Percentiles rank a stretch among this genome's conserved stretches.
These are phyloP conservation scores for Melanotaenia boesemani DNA, from an alignment of 2,797 vertebrate species.

Conservation along the genomic window DNA sequence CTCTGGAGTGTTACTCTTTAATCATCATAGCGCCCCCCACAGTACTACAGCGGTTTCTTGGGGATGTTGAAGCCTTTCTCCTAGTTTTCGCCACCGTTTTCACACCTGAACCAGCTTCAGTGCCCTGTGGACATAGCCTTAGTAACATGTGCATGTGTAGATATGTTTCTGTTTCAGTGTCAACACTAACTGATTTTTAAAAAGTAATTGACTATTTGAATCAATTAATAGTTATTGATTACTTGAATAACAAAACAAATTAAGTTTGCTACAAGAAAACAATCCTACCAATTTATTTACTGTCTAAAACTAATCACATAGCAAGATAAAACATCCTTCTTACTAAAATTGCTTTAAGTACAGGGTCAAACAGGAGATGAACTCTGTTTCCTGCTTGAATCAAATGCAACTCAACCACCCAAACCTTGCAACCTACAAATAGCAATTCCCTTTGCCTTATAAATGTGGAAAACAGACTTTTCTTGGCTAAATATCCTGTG, in stretches of 20 bases:
- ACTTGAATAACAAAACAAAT: background rate
- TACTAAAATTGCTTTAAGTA: background rate
- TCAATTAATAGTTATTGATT: background rate
- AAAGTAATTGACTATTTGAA: background rate
- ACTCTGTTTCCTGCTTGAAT: background rate
- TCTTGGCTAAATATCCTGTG: background rate
- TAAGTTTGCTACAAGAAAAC: background rate
- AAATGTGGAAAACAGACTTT: background rate
- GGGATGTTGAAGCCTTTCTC: no score
- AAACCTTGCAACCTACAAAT: background rate
- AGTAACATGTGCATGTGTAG: background rate
- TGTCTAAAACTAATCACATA: background rate
- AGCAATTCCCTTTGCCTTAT: background rate
- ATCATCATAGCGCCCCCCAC: no score
- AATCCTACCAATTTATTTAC: background rate
- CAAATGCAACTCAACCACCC: background rate
- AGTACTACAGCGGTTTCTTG: no score
- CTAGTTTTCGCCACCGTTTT: no score
- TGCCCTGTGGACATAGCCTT: no score
- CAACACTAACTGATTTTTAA: background rate
- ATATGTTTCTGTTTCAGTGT: background rate
- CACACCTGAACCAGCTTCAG: no score
- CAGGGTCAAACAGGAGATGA: background rate
- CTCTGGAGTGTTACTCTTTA: no score
- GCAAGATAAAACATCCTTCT: background rate